Base-by-base conservation (phyloP, 2,888 invertebrate species). In the Leptura quadrifasciata region DNA sequence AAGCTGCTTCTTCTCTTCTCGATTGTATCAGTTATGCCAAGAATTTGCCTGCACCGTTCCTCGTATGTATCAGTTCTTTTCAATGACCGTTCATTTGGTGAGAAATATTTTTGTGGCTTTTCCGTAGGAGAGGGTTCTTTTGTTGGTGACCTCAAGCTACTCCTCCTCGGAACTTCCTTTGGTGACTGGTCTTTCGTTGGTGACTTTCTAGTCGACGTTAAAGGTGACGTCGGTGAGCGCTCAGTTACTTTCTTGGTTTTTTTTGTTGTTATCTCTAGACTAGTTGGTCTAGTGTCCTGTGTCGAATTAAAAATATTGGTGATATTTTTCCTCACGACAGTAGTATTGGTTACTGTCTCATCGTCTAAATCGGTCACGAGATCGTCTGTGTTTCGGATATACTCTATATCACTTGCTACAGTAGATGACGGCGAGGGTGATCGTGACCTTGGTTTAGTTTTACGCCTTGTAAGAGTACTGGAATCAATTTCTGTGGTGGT, bases 1-100 rank as follows among this genome's bases (percentile, higher is more conserved):
- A 84, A 75, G 64, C 81, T 79, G 57, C 84, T 84, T 70, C 80
- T 81, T 74, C 78, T 81, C 76, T 84, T 83, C 31, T 79, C 86
- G 0, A 85, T 88, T 39, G 83, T 83, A 70, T 91, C 90, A 64
- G 90, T 88, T 90, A 94, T 93, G 2, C 94, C 94, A 54, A 94
- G 89, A 82, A 94, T 94, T 84, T 94, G 92, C 52, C 93, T 91
- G 80, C 94, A 94, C 39, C 94, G 90, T 86, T 94, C 94, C 87
- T 94, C 94, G 79, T 94, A 94, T 0, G 94, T 94, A 87, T 94
- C 94, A 52, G 93, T 92, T 82, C 94, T 90, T 79, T 91, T 92
- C 0, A 93, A 92, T 0, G 89, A 86, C 8, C 87, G 86, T 76
- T 82, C 88, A 84, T 47, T 86, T 86, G 90, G 91, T 81, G 86